Percentiles rank a stretch among this genome's conserved stretches.
phyloP scores from a whole-genome alignment of 2,888 invertebrate species.

The Athalia cordata region DNA sequence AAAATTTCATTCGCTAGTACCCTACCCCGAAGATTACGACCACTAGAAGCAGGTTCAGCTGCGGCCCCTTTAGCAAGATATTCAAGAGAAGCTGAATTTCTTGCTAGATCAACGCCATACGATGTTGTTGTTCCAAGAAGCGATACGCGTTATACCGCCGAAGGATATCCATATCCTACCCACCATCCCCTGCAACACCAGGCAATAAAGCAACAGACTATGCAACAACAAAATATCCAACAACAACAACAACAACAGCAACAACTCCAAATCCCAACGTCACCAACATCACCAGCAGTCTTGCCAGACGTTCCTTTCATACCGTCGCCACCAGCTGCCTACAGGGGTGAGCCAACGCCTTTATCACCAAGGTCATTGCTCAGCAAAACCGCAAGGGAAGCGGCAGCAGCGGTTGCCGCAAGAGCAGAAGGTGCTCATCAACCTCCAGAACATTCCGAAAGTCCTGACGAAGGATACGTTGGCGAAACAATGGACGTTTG shows the following conservation, averaged over 20 bases:
- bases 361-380: constrained; percentile 75
- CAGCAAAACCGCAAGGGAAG: constrained; percentile 73
- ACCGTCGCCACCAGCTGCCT: constrained; percentile 83
- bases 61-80: constrained; percentile 77
- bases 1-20: constrained; percentile 84
- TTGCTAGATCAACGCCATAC: constrained; percentile 76
- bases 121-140: constrained; percentile 63
- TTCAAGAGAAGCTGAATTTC: constrained; percentile 81
- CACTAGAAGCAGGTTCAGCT: constrained; percentile 71
- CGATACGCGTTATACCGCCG: constrained; percentile 82
- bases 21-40: constrained; percentile 82
- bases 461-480: constrained; percentile 92
- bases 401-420: constrained; percentile 76
- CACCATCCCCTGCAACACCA: constrained; percentile 73
- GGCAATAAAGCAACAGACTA: constrained; percentile 71
- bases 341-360: constrained; percentile 78
- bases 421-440: constrained; percentile 73
- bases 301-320: constrained; percentile 77
- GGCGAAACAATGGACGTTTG: constrained; percentile 79
- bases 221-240: constrained; percentile 72
- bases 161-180: constrained; percentile 83
- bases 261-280: constrained; percentile 49
- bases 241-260: constrained; percentile 51
- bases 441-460: constrained; percentile 78
- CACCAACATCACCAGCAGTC: constrained; percentile 67